Conservation (phyloP, 2,113 vertebrate genomes). For the Lepisosteus oculatus region DNA sequence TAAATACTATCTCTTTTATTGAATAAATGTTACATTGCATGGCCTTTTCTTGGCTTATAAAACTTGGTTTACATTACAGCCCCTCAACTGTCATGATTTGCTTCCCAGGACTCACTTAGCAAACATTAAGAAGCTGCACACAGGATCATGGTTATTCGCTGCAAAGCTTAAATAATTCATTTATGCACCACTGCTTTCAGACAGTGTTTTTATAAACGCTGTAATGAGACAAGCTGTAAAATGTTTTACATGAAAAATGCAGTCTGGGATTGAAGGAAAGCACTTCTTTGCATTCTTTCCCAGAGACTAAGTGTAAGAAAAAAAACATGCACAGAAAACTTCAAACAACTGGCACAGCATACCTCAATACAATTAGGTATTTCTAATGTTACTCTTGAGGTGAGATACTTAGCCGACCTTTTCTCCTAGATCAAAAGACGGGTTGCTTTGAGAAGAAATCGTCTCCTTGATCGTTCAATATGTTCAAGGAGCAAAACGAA, state of each 20-base stretch:
- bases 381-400: conserved; percentile 63
- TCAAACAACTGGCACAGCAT: conserved; percentile 53
- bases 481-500: conserved; percentile 59
- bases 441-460: conserved; percentile 27
- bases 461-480: conserved; percentile 46
- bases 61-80: conserved; percentile 80
- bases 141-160: conserved; percentile 70
- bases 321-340: conserved; percentile 29
- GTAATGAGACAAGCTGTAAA: conserved; percentile 87
- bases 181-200: conserved; percentile 77
- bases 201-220: conserved; percentile 84
- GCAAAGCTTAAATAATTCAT: conserved; percentile 87
- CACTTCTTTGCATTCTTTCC: conserved; percentile 31
- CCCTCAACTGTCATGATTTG: conserved; percentile 67
- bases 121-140: conserved; percentile 71
- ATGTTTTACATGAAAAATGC: conserved; percentile 63
- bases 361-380: conserved; percentile 56
- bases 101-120: conserved; percentile 78
- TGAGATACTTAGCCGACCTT: conserved; percentile 51
- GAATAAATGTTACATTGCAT: conserved; percentile 69
- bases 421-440: conserved; percentile 49
- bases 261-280: conserved; percentile 39
- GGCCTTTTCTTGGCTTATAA: conserved; percentile 71
- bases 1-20: conserved; percentile 63
- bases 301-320: conserved; percentile 28